Base-by-base conservation (phyloP, 2,113 vertebrate species). In the Cyprinodon brontotheroides region DNA sequence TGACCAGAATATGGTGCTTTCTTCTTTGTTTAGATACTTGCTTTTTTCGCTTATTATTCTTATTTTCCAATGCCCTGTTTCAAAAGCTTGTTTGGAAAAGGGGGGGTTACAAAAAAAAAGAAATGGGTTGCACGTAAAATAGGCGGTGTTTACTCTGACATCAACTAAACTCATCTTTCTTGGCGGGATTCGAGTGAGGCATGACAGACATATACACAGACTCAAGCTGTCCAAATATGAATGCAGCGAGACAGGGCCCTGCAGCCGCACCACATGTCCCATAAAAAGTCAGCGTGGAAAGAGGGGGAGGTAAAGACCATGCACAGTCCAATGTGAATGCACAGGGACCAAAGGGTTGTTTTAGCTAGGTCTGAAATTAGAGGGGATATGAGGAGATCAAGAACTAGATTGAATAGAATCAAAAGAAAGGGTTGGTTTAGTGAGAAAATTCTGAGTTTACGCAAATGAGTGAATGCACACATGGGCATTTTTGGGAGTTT, bases 151-250 rank as follows among this genome's bases (percentile, higher is more conserved):
- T 90, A 85, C 82, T 81, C 68, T 77, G 81, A 80, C 68, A 78
- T 90, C 88, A 89, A 87, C 92, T 89, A 85, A 90, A 92, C 89
- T 92, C 89, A 90, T 93, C 89, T 87, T 89, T 92, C 88, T 89
- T 90, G 86, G 87, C 89, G 81, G 77, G 80, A 82, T 89, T 90
- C 90, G 80, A 85, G 85, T 87, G 87, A 86, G 70, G 80, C 89
- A 79, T 92, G 91, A 93, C 92, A 92, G 93, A 90, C 89, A 68
- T 92, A 88, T 91, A 93, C 89, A 94, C 91, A 87, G 79, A 91
- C 83, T 84, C 93, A 94, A 95, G 93, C 92, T 95, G 94, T 93
- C 89, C 79, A 95, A 94, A 94, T 91, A 94, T 77, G 80, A 91
- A 79, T 62, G 70, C 69, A 80, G 79, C 11, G 76, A 84, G 88